These are phyloP conservation scores for Sebastes minor DNA, from an alignment of 2,797 vertebrate species.

Conservation along the genomic window DNA sequence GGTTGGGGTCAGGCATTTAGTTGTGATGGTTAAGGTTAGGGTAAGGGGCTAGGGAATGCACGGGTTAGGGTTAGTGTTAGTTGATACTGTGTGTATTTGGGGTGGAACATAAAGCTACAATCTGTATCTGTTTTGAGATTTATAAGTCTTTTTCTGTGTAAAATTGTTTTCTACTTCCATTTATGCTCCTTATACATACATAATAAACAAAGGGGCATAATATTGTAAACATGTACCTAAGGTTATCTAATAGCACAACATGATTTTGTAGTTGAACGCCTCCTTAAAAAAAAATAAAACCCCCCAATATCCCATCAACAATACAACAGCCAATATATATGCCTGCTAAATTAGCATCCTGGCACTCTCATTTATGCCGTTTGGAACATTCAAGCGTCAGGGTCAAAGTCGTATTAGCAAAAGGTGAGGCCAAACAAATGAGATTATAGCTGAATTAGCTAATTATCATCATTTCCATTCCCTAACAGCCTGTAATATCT, in stretches of 20 bases:
- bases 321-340: conserved; percentile 21
- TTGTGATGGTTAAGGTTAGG: too few relatives aligned
- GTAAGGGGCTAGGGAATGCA: too few relatives aligned
- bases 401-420: conserved; percentile 74
- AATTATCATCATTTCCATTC: conserved; percentile 85
- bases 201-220: neutral
- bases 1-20: too few relatives aligned
- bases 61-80: too few relatives aligned
- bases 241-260: neutral
- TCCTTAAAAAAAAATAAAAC: neutral
- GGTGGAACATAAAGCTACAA: neutral
- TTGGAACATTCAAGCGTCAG: conserved; percentile 65
- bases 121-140: neutral
- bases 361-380: conserved; percentile 68
- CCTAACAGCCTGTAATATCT: conserved; percentile 78
- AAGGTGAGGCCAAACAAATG: conserved; percentile 80
- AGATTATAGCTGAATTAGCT: conserved; percentile 85
- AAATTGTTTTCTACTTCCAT: neutral
- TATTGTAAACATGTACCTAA: neutral
- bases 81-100: too few relatives aligned
- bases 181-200: neutral
- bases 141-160: neutral
- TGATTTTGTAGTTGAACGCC: neutral
- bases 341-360: conserved; percentile 58
- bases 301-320: neutral